Percentiles rank a stretch among this genome's conserved stretches.
Evolutionary conservation across 64 coral and sea anemone species (phyloP).

Genomic region (Montipora cactus): DNA sequence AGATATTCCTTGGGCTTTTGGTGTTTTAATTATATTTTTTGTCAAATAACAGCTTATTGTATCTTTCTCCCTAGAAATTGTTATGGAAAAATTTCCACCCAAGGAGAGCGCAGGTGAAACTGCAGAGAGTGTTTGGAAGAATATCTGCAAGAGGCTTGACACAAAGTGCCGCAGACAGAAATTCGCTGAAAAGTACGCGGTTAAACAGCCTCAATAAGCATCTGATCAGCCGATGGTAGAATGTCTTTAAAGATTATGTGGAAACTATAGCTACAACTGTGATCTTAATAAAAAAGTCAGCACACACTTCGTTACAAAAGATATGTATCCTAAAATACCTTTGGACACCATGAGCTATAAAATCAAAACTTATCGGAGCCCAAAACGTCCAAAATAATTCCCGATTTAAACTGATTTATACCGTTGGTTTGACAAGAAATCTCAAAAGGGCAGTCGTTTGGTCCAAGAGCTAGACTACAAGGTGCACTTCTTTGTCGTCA

Average conservation of each 20-base stretch:
- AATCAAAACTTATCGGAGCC: background rate
- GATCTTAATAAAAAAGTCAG: background rate
- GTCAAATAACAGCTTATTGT: background rate
- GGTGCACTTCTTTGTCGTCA: background rate
- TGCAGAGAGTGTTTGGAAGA: background rate
- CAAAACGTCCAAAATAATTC: background rate
- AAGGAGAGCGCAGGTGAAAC: background rate
- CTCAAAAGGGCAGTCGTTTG: constrained; percentile 7
- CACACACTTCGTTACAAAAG: background rate
- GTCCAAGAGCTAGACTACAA: background rate
- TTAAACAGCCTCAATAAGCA: background rate
- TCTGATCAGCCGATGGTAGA: background rate
- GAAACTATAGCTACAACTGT: background rate
- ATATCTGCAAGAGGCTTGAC: background rate
- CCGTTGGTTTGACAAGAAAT: background rate
- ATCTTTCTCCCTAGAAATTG: background rate
- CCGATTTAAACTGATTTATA: background rate
- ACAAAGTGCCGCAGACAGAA: background rate
- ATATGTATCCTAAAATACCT: background rate
- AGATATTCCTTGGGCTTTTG: background rate
- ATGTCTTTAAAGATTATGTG: background rate
- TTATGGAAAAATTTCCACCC: background rate
- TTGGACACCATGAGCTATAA: background rate
- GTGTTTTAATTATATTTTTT: background rate
- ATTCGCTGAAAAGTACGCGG: background rate